phyloP scores from a whole-genome alignment of 2,888 invertebrate genomes.

The Pyrrhosoma nymphula region DNA sequence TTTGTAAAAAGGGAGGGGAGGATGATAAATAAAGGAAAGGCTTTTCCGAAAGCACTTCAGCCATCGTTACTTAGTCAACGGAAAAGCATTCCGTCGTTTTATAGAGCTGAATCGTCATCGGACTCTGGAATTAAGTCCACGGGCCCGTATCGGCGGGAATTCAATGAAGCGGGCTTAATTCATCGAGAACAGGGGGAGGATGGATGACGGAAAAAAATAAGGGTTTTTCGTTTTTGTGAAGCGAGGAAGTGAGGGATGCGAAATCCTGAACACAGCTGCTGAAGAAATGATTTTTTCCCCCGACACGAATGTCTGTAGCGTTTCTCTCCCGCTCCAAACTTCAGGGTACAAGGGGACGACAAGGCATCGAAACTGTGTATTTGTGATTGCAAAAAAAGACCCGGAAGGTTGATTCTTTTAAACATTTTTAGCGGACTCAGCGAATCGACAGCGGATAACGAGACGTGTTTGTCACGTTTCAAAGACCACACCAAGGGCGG shows the following conservation, averaged over 20 bases:
- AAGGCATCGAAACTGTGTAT: background rate
- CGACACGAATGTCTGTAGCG: background rate
- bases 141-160: constrained; percentile 1
- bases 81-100: constrained; percentile 1
- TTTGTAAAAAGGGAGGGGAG: background rate
- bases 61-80: constrained; percentile 13
- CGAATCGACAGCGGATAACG: constrained; percentile 5
- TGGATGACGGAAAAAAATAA: background rate
- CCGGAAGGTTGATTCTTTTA: background rate
- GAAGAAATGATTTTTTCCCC: background rate
- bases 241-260: background rate
- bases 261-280: background rate
- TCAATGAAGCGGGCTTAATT: constrained; percentile 12
- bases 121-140: background rate
- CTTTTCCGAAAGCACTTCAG: background rate
- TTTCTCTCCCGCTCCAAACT: background rate
- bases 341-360: constrained; percentile 3
- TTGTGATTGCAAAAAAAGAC: background rate
- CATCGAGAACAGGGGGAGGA: background rate
- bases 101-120: background rate
- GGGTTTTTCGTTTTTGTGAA: background rate
- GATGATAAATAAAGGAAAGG: background rate
- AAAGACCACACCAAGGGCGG: background rate
- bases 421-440: background rate
- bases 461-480: constrained; percentile 19